A percentile compares a stretch with the other conserved stretches of the same genome.
Conservation (phyloP, 2,888 invertebrate genomes). For the Caenorhabditis sp. region DNA sequence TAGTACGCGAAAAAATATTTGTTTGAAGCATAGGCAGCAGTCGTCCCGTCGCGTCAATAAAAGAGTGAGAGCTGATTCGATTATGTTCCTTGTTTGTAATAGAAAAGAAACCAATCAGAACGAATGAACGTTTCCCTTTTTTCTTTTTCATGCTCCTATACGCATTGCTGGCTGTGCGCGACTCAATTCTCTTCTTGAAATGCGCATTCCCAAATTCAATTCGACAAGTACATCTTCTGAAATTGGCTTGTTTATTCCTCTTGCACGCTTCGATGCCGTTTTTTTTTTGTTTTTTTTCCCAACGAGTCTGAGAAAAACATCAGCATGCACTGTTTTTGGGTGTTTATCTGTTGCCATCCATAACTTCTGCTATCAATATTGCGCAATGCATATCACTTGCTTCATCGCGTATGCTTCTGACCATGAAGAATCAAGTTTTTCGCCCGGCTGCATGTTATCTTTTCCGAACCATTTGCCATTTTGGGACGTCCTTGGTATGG, state of each 20-base stretch:
- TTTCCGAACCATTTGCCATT: conserved; percentile 57
- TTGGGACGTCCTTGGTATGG: conserved; percentile 34
- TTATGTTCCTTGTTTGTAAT: conserved; percentile 28
- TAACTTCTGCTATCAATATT: conserved; percentile 29
- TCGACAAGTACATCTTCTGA: conserved; percentile 11
- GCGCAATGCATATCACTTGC: conserved; percentile 44
- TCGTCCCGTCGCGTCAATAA: background rate
- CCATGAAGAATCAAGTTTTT: conserved; percentile 45
- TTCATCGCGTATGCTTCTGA: conserved; percentile 20
- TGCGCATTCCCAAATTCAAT: conserved; percentile 11
- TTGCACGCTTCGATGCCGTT: background rate
- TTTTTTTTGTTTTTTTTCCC: no score
- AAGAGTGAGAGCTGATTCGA: conserved; percentile 40
- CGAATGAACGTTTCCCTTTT: conserved; percentile 37
- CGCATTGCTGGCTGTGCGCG: background rate
- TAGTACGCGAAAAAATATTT: conserved; percentile 33
- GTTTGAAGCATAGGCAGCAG: conserved; percentile 8
- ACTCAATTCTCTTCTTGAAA: background rate
- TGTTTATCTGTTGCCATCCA: conserved; percentile 10
- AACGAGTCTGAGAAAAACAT: no score
- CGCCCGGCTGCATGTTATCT: background rate
- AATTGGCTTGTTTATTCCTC: conserved; percentile 7
- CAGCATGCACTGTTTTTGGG: no score
- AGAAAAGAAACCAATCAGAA: conserved; percentile 48
- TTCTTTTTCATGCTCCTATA: background rate